phyloP scores from a whole-genome alignment of 2,797 vertebrate genomes.

The Amphiprion clarkii region DNA sequence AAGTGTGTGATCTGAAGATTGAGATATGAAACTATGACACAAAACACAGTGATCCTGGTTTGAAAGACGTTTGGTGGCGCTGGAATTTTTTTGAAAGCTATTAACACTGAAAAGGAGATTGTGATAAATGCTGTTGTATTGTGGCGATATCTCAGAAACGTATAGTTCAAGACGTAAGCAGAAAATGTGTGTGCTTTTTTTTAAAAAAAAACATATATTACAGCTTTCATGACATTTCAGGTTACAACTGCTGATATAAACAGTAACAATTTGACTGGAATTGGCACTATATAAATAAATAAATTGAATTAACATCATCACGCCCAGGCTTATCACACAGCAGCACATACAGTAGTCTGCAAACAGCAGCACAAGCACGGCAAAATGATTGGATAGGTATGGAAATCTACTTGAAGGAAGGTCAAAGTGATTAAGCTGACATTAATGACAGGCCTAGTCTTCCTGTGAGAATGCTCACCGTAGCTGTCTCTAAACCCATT shows the following conservation, averaged over 20 bases:
- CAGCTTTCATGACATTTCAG: conserved; percentile 41
- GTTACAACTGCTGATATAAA: conserved; percentile 48
- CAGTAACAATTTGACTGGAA: conserved; percentile 25
- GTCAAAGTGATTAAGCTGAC: conserved; percentile 89
- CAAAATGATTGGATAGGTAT: conserved; percentile 84
- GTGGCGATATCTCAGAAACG: conserved; percentile 4
- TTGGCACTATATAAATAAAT: too few species aligned
- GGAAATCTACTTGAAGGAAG: conserved; percentile 87
- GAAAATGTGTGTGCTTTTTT: not conserved
- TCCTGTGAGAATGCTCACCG: conserved; percentile 81
- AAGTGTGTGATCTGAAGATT: not conserved
- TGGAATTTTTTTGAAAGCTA: not conserved
- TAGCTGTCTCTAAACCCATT: conserved; percentile 81
- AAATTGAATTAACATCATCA: conserved; percentile 31
- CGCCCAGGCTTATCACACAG: conserved; percentile 66
- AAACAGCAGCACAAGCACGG: conserved; percentile 68
- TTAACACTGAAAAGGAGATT: not conserved
- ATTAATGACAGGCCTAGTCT: conserved; percentile 86
- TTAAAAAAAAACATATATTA: conserved; percentile 13
- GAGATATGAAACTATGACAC: not conserved
- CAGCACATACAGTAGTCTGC: conserved; percentile 63
- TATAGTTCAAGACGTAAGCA: not conserved
- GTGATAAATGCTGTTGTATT: not conserved
- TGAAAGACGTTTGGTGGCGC: conserved; percentile 3
- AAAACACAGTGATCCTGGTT: not conserved